Conservation (phyloP, 1,140 invertebrate genomes). For the Nebria ingens region DNA sequence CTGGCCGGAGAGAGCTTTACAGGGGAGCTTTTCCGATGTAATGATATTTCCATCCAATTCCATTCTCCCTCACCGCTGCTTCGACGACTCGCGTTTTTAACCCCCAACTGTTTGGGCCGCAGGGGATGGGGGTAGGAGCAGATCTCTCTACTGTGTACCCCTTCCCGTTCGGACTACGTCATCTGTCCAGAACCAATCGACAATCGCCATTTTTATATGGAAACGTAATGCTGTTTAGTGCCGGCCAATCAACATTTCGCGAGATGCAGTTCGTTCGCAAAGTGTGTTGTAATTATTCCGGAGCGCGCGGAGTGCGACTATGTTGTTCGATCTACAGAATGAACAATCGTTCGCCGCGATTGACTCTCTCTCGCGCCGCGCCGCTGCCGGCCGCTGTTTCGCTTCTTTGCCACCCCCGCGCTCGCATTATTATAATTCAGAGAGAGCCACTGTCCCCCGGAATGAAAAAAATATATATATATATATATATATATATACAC, state of each 20-base stretch:
- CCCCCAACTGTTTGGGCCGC: background rate
- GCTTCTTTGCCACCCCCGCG: background rate
- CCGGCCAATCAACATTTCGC: constrained; percentile 8
- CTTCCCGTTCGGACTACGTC: constrained; percentile 1
- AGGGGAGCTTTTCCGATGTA: constrained; percentile 29
- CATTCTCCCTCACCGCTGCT: constrained; percentile 9
- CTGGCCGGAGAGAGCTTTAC: constrained; percentile 24
- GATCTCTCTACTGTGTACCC: background rate
- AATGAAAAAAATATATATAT: too few species aligned
- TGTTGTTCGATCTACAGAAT: background rate
- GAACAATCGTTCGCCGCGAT: background rate
- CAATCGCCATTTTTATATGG: constrained; percentile 9
- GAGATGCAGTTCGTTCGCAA: constrained; percentile 6
- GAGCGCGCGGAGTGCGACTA: background rate
- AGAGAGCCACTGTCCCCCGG: background rate
- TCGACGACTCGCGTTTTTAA: constrained; percentile 4
- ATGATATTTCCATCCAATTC: constrained; percentile 28
- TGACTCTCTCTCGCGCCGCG: background rate
- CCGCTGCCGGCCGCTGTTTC: background rate
- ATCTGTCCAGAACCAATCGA: constrained; percentile 9
- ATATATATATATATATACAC: too few species aligned
- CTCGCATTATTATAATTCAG: constrained; percentile 1
- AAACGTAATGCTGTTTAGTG: constrained; percentile 9
- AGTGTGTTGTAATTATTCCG: constrained; percentile 5
- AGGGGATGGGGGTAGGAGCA: too few species aligned